These are phyloP conservation scores for Tragelaphus imberbis DNA, from an alignment of 2,113 vertebrate species.

Conservation along the genomic window DNA sequence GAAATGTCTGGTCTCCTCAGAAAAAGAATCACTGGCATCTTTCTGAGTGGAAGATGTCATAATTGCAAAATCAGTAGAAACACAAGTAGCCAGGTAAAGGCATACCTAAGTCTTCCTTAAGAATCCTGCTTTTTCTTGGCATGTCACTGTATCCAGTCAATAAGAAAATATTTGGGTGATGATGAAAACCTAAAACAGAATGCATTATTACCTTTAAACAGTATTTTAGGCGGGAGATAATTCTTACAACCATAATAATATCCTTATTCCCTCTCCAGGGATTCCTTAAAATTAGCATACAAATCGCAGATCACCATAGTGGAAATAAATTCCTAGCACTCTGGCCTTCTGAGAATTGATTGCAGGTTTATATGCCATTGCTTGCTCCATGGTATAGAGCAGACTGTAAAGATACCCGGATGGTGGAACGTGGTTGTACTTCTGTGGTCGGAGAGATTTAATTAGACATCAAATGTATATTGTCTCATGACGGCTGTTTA, in stretches of 20 bases:
- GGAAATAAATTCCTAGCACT: constrained; percentile 70
- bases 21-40: background rate
- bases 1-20: background rate
- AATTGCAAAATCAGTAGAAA: background rate
- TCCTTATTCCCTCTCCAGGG: constrained; percentile 60
- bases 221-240: constrained; percentile 69
- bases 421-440: constrained; percentile 42
- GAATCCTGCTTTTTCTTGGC: constrained; percentile 47
- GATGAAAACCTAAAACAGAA: constrained; percentile 74
- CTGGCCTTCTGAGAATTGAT: constrained; percentile 58
- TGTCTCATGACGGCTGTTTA: constrained; percentile 63
- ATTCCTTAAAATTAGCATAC: constrained; percentile 71
- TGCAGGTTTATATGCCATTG: constrained; percentile 61
- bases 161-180: constrained; percentile 72
- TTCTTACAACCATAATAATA: constrained; percentile 70
- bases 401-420: constrained; percentile 55
- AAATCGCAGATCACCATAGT: constrained; percentile 57
- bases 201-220: constrained; percentile 75
- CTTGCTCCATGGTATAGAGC: constrained; percentile 28
- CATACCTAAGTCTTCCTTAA: constrained; percentile 37
- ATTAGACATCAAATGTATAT: constrained; percentile 69
- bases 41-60: background rate
- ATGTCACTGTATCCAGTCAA: constrained; percentile 50
- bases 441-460: constrained; percentile 61
- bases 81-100: background rate